Conservation (phyloP, 2,113 vertebrate species). For the Axis porcinus region DNA sequence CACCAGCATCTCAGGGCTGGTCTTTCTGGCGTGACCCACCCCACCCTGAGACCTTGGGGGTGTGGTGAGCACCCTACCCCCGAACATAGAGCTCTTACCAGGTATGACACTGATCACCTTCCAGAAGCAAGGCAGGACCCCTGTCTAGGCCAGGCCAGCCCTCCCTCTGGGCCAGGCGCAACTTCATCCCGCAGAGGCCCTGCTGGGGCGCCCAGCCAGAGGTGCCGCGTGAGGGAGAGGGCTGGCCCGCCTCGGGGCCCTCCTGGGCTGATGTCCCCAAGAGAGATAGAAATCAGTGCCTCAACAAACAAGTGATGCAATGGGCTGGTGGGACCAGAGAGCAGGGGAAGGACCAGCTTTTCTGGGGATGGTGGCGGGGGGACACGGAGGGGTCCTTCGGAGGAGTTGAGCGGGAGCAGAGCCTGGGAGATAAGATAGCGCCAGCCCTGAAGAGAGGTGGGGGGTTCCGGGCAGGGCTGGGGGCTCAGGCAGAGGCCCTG, state of each 20-base stretch:
- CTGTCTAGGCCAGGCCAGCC: not conserved
- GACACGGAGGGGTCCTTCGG: not conserved
- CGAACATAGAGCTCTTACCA: not conserved
- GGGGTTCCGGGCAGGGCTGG: accelerated
- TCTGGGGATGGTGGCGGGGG: accelerated
- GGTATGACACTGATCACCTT: not conserved
- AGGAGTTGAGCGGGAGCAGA: not conserved
- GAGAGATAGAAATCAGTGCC: not conserved
- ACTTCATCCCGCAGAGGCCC: not conserved
- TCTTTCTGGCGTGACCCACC: accelerated
- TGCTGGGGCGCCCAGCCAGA: not conserved
- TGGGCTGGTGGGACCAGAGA: accelerated
- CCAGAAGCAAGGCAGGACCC: not conserved
- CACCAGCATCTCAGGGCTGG: not conserved
- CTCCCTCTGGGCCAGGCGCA: not conserved
- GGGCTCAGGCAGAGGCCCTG: not conserved
- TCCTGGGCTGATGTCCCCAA: not conserved
- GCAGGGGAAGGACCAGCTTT: no score
- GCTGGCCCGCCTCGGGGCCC: accelerated
- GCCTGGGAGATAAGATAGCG: no score
- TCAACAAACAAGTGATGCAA: not conserved
- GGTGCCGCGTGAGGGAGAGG: accelerated
- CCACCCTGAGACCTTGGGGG: not conserved
- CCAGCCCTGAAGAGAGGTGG: not conserved
- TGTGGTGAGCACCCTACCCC: not conserved